Conservation (phyloP, 1,140 invertebrate species). For the Bombus waltoni region DNA sequence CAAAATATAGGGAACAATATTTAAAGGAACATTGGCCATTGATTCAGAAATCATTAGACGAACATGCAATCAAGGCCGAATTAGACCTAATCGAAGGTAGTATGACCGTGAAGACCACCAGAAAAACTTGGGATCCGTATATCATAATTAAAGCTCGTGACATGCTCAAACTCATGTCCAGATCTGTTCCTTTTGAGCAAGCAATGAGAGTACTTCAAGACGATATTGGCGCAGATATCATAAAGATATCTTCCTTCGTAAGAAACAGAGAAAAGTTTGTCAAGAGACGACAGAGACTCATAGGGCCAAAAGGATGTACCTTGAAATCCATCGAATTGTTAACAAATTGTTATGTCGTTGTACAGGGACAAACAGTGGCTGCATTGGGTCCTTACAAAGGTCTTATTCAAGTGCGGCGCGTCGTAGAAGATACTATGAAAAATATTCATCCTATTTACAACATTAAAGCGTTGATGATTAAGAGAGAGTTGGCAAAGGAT, state of each 20-base stretch:
- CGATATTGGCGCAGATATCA: constrained; percentile 96
- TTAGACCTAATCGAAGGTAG: constrained; percentile 97
- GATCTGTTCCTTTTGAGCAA: constrained; percentile 99
- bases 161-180: constrained; percentile 96
- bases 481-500: constrained; percentile 96
- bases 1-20: constrained; percentile 98
- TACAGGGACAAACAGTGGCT: constrained; percentile 99
- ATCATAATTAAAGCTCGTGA: constrained; percentile 98
- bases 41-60: constrained; percentile 92
- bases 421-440: constrained; percentile 99
- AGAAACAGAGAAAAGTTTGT: constrained; percentile 97
- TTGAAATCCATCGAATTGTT: constrained; percentile 98
- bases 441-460: constrained; percentile 99
- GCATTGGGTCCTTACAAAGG: constrained; percentile 98
- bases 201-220: constrained; percentile 93
- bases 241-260: constrained; percentile 97
- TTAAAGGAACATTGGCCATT: constrained; percentile 97
- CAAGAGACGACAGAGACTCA: constrained; percentile 96
- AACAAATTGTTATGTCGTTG: constrained; percentile 98
- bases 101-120: constrained; percentile 97
- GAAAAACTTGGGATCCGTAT: constrained; percentile 99
- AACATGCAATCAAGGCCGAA: constrained; percentile 93
- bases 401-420: constrained; percentile 94
- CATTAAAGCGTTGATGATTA: constrained; percentile 99
- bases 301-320: constrained; percentile 98